These are phyloP conservation scores for Caenorhabditis latens DNA, from an alignment of 1,140 invertebrate species.

Conservation along the genomic window DNA sequence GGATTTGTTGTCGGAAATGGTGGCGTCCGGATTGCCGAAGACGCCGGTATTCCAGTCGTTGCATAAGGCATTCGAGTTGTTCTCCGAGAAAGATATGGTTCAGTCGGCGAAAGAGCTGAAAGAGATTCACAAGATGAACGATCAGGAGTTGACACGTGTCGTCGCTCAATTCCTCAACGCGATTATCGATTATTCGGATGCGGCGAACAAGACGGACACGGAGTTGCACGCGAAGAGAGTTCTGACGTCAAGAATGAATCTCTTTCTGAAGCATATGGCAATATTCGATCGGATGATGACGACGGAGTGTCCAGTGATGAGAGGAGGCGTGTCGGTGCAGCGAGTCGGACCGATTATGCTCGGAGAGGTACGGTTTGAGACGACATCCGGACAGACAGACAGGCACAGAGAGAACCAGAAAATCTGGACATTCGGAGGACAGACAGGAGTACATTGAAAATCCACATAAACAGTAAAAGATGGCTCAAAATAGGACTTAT, in stretches of 20 bases:
- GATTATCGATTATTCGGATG: conserved; percentile 38
- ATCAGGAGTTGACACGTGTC: conserved; percentile 8
- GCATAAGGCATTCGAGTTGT: neutral
- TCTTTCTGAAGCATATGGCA: conserved; percentile 26
- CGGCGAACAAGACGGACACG: conserved; percentile 26
- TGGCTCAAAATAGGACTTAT: no score
- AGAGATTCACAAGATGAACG: neutral
- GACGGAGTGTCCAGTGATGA: neutral
- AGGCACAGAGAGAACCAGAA: no score
- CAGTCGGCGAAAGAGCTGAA: neutral
- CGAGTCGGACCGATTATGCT: neutral
- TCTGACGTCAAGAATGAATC: neutral
- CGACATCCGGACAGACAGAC: no score
- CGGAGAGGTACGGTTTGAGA: neutral
- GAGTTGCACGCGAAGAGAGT: conserved; percentile 30
- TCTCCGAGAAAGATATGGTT: neutral
- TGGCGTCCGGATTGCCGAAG: conserved; percentile 16
- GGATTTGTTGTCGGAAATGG: conserved; percentile 14
- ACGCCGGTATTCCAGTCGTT: neutral
- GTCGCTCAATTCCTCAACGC: conserved; percentile 6
- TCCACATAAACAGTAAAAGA: no score
- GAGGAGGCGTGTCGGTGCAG: neutral
- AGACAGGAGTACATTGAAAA: no score
- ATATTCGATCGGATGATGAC: neutral
- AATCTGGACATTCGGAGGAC: no score